These are phyloP conservation scores for Ceratoteleas bidentatus DNA, from an alignment of 1,140 invertebrate species.

Conservation along the genomic window DNA sequence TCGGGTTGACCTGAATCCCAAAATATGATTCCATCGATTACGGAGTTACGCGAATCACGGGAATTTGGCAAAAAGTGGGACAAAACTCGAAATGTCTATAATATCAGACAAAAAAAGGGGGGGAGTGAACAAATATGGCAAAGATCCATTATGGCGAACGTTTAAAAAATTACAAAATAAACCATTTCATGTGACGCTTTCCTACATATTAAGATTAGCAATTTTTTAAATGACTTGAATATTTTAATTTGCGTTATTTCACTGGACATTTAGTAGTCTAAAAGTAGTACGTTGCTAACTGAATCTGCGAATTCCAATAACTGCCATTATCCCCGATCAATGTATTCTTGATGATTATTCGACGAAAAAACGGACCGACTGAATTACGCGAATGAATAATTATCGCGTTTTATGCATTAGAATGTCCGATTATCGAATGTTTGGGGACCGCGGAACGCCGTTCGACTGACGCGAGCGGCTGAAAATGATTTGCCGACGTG, in stretches of 20 bases:
- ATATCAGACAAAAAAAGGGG: not conserved
- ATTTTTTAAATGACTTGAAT: too few species aligned
- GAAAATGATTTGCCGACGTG: too few species aligned
- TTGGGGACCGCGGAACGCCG: not conserved
- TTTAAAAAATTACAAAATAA: too few species aligned
- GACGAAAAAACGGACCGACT: not conserved
- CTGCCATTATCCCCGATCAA: not conserved
- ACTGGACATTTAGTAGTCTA: too few species aligned
- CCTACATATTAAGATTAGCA: too few species aligned
- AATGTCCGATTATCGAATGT: not conserved
- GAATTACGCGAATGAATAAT: not conserved
- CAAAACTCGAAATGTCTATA: not conserved
- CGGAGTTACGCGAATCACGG: conserved; percentile 24
- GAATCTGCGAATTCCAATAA: too few species aligned
- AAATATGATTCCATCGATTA: conserved; percentile 51
- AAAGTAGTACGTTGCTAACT: too few species aligned
- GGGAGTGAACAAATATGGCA: too few species aligned
- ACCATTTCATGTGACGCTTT: too few species aligned
- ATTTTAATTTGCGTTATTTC: too few species aligned
- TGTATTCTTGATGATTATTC: not conserved
- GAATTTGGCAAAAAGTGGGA: conserved; percentile 2
- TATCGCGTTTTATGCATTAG: not conserved
- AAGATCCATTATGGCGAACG: too few species aligned
- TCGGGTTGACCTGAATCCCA: conserved; percentile 37
- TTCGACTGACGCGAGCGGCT: too few species aligned